phyloP scores from a whole-genome alignment of 2,797 vertebrate species.

The Arctocebus calabarensis region DNA sequence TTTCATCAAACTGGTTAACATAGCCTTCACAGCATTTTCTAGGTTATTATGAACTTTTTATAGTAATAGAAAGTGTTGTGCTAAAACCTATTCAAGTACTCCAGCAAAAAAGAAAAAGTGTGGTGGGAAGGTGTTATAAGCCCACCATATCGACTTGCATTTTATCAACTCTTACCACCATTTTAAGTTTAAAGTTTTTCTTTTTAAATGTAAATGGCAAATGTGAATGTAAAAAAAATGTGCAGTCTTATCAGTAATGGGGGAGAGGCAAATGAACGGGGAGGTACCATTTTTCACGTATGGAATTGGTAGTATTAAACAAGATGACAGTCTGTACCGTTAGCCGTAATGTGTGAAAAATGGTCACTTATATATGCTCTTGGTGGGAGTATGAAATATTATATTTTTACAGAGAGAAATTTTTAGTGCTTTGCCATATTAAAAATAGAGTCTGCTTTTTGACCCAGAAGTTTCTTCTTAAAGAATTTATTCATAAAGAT shows the following conservation, averaged over 20 bases:
- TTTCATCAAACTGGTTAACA: too few relatives aligned
- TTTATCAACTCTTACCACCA: slow-evolving; percentile 37
- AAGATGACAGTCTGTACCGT: neutral
- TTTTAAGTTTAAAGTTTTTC: slow-evolving; percentile 41
- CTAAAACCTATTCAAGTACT: slow-evolving; percentile 55
- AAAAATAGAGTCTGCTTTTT: slow-evolving; percentile 35
- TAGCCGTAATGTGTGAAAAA: neutral
- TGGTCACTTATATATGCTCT: neutral
- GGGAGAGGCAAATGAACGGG: neutral
- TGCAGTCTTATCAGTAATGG: neutral
- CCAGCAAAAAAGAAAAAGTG: neutral
- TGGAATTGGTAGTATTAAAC: neutral
- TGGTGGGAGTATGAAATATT: neutral
- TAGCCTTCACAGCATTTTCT: too few relatives aligned
- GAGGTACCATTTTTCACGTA: neutral
- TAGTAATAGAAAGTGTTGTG: slow-evolving; percentile 52
- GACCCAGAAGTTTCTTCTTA: neutral
- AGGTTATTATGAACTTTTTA: neutral
- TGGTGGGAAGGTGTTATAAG: neutral
- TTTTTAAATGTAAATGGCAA: neutral
- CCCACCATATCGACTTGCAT: slow-evolving; percentile 6
- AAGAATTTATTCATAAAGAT: neutral
- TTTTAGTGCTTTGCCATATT: slow-evolving; percentile 19
- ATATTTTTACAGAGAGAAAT: neutral
- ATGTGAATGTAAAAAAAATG: neutral